Conservation (phyloP, 1,140 invertebrate genomes). For the Trichonephila clavipes region DNA sequence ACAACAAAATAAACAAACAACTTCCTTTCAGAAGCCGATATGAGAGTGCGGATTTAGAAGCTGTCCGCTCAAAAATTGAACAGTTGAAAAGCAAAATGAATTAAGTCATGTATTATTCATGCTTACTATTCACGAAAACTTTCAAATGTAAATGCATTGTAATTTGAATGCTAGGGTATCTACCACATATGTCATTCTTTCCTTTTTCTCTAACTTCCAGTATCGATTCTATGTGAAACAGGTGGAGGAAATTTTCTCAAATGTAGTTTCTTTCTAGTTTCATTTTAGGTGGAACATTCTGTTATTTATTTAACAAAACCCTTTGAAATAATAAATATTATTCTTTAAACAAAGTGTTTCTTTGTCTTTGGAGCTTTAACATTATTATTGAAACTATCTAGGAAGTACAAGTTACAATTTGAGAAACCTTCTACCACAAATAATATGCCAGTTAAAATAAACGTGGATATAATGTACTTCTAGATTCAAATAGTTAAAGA, state of each 20-base stretch:
- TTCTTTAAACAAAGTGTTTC: conserved; percentile 4
- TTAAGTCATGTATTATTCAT: conserved; percentile 67
- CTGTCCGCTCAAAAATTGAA: background rate
- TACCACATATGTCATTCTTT: conserved; percentile 35
- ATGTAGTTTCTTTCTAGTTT: background rate
- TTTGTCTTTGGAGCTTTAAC: background rate
- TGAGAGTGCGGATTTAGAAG: background rate
- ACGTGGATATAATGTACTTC: too few species aligned
- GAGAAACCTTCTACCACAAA: too few species aligned
- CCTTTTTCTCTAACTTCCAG: background rate
- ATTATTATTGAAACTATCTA: too few species aligned
- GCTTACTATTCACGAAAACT: conserved; percentile 33
- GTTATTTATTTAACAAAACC: conserved; percentile 8
- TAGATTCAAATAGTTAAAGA: too few species aligned
- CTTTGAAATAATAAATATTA: conserved; percentile 33
- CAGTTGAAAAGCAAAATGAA: conserved; percentile 48
- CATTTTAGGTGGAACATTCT: background rate
- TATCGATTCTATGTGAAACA: conserved; percentile 28
- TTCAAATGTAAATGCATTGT: conserved; percentile 58
- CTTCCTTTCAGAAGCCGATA: background rate
- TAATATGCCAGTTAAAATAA: too few species aligned
- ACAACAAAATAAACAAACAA: background rate
- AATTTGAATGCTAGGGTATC: conserved; percentile 51
- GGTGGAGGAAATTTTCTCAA: conserved; percentile 20
- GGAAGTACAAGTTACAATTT: too few species aligned